Percentiles rank a stretch among this genome's conserved stretches.
Evolutionary conservation across 2,113 vertebrate genomes (phyloP).

Genomic region (Gymnobelideus leadbeateri): DNA sequence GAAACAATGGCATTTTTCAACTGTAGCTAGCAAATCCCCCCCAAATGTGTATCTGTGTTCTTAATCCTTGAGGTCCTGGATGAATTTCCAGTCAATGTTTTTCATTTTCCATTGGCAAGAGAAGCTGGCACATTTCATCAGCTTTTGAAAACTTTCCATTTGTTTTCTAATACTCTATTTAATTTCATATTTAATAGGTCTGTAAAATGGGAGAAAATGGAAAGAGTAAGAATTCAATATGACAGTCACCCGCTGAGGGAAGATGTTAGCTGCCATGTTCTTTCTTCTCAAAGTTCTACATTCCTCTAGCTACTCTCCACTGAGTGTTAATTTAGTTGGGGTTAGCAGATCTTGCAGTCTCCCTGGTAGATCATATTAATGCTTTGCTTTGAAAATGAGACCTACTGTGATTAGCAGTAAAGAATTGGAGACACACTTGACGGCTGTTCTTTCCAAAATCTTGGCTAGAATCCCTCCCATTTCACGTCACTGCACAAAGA

Average conservation of each 20-base stretch:
- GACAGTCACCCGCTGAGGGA: not conserved
- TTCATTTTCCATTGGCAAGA: slow-evolving; percentile 25
- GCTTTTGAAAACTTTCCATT: slow-evolving; percentile 8
- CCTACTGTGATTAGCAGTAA: slow-evolving; percentile 56
- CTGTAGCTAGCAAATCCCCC: slow-evolving; percentile 6
- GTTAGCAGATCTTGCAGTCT: slow-evolving; percentile 21
- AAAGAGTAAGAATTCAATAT: not conserved
- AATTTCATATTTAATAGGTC: slow-evolving; percentile 22
- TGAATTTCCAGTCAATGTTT: slow-evolving; percentile 27
- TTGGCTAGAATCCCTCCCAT: slow-evolving; percentile 52
- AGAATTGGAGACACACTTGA: slow-evolving; percentile 41
- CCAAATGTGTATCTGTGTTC: not conserved
- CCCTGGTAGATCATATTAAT: slow-evolving; percentile 20
- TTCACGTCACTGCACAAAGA: slow-evolving; percentile 50
- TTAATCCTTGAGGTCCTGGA: not conserved
- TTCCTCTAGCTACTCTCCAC: slow-evolving; percentile 12
- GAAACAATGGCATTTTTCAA: not conserved
- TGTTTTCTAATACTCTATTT: slow-evolving; percentile 30
- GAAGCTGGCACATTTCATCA: not conserved
- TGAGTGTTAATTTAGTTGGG: slow-evolving; percentile 43
- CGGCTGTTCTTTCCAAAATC: slow-evolving; percentile 57
- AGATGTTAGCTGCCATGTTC: slow-evolving; percentile 2
- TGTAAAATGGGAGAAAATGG: not conserved
- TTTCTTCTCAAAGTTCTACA: slow-evolving; percentile 8
- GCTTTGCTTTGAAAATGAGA: slow-evolving; percentile 63